Base-by-base conservation (phyloP, 2,113 vertebrate species). In the Albula goreensis region DNA sequence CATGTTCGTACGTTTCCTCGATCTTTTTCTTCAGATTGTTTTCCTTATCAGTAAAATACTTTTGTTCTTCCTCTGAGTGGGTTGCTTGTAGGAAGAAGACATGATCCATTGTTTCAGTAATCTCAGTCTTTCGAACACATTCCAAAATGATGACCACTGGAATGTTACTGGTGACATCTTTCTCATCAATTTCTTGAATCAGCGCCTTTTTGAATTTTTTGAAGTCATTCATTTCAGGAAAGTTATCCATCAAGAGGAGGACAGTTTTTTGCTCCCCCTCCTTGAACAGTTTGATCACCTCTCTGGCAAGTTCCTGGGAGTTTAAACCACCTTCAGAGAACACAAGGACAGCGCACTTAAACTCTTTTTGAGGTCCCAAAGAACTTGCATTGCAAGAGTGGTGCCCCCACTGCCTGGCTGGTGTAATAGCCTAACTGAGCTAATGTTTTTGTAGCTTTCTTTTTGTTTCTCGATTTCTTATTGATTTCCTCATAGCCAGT, bases 301-400 rank as follows among this genome's bases (percentile, higher is more conserved):
- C 82, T 11, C 81, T 5, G 0, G 88, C 89, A 31, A 91, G 48
- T 0, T 50, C 19, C 50, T 74, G 57, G 10, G 57, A 17, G 15
- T 90, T 85, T 82, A 63, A 15, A 50, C 48, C 11, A 2, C 87
- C 84, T 1, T 22, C 87, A n/a, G 50, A 81, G 31, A 93, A 41
- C 31, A 41, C 31, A 41, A 41, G n/a, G 78, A 87, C 88, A 12
- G 93, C 91, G 70, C 91, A 86, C 53, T 82, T 89, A n/a, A 93
- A 87, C 1, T 48, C n/a, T 85, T 88, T 19, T 63, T 52, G 7
- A 90, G 85, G 12, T 89, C 88, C 91, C 92, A 93, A 48, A 93
- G 0, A 49, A 91, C 80, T 63, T 93, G 89, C 91, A 89, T 93
- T 56, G 89, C 91, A 82, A 92, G 19, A 7, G 92, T 93, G 25